Evolutionary conservation across 1,140 invertebrate species (phyloP), one percentile per base, ranked within the genome.

Genomic region (Listronotus bonariensis): DNA sequence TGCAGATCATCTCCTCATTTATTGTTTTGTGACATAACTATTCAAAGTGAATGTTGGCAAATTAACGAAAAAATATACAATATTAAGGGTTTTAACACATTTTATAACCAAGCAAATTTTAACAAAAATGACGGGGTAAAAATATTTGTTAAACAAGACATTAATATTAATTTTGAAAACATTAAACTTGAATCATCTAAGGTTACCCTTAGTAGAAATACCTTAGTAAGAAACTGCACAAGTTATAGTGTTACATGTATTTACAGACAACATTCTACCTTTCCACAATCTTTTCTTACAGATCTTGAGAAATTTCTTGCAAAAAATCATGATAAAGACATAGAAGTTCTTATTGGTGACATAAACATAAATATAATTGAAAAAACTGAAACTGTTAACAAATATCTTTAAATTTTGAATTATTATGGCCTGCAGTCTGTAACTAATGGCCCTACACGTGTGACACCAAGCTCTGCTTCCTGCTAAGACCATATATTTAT

Each of bases 81-180:
- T 45, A 45, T 45, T 17, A 45, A 45, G 42, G 42, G 42, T 45
- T 45, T 45, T 45, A 45, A 45, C 15, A 45, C 42, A 8, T 45
- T 14, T 45, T 45, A 45, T 7, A 45, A 45, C n/a, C n/a, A 45
- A 9, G 42, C 42, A 7, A 17, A 17, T 45, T 17, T 15, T 45
- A 45, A 45, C 42, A 45, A 15, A 14, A 45, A 45, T 45, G 42
- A 45, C 17, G 42, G 42, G n/a, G 42, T 45, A 15, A 26, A 3
- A 26, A 5, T 26, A 26, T 26, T 26, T 26, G 5, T 12, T 7
- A 45, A 45, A 17, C 42, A 45, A 15, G 11, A n/a, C 14, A 14
- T 45, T 15, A 14, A 45, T 14, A 17, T 17, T 8, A 45, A 45
- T 14, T 45, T 45, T 45, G 7, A 45, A 14, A 45, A 15, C 17